A percentile compares a stretch with the other conserved stretches of the same genome.
Conservation (phyloP, 2,888 invertebrate genomes). For the Sminthurides aquaticus region DNA sequence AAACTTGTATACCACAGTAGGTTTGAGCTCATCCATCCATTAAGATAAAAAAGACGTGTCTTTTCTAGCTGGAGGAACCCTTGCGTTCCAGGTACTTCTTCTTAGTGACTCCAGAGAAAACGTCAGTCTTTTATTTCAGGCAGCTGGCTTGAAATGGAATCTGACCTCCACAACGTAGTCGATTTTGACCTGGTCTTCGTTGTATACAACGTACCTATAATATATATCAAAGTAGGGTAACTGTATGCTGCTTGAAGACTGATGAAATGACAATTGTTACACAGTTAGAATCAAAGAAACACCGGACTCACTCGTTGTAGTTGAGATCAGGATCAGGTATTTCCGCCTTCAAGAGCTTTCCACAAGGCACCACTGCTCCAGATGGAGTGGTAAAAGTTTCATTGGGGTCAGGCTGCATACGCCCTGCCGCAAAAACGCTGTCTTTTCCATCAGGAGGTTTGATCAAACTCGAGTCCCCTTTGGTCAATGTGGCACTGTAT, state of each 20-base stretch:
- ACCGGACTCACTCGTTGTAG: background rate
- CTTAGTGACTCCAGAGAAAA: background rate
- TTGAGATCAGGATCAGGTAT: background rate
- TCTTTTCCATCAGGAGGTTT: background rate
- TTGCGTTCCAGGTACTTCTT: too few species aligned
- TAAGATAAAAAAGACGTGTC: too few species aligned
- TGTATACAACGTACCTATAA: background rate
- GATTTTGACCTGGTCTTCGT: conserved; percentile 5
- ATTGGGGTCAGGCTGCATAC: background rate
- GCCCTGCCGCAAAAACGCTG: background rate
- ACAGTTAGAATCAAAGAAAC: background rate
- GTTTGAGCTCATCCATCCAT: too few species aligned
- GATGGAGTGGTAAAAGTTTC: background rate
- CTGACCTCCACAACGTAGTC: background rate
- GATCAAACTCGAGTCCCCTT: background rate
- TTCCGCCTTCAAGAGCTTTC: background rate
- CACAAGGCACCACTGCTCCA: conserved; percentile 2
- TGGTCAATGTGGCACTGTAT: background rate
- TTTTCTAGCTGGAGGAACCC: too few species aligned
- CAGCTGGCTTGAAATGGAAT: background rate
- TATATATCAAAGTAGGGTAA: background rate
- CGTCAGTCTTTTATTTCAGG: too few species aligned
- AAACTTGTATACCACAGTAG: too few species aligned
- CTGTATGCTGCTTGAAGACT: background rate
- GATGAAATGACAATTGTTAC: too few species aligned